Percentiles rank a stretch among this genome's conserved stretches.
These are phyloP conservation scores for Amorpha juglandis DNA, from an alignment of 2,888 invertebrate species.

Conservation along the genomic window DNA sequence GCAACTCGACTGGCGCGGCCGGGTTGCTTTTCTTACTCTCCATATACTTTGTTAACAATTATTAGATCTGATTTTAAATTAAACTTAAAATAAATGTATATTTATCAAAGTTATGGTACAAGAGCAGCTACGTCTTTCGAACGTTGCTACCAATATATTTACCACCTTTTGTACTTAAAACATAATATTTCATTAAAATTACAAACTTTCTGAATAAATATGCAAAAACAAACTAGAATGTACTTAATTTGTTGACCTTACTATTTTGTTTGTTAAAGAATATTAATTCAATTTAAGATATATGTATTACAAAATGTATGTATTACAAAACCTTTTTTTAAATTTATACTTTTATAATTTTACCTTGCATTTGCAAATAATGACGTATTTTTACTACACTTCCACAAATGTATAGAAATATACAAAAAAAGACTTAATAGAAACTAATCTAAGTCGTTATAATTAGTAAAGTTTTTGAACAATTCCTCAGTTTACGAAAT, in stretches of 20 bases:
- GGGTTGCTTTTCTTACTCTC: no score
- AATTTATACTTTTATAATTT: neutral
- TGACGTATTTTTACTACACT: neutral
- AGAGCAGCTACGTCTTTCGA: neutral
- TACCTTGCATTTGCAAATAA: neutral
- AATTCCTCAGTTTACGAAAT: neutral
- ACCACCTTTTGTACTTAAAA: neutral
- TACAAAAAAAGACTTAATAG: neutral
- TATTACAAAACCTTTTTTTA: neutral
- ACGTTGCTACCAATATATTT: neutral
- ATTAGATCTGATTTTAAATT: no score
- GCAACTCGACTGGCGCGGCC: no score
- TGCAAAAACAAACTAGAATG: neutral
- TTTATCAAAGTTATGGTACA: no score
- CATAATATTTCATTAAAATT: neutral
- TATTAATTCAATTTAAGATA: no score
- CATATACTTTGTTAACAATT: no score
- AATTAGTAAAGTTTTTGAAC: neutral
- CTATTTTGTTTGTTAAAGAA: neutral
- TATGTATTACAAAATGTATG: neutral
- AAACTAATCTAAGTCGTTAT: neutral
- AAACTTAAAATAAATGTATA: no score
- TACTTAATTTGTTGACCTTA: slow-evolving; percentile 1
- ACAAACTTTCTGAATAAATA: neutral
- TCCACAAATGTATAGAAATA: neutral